These are phyloP conservation scores for Xyrichtys novacula DNA, from an alignment of 2,797 vertebrate genomes.

Conservation along the genomic window DNA sequence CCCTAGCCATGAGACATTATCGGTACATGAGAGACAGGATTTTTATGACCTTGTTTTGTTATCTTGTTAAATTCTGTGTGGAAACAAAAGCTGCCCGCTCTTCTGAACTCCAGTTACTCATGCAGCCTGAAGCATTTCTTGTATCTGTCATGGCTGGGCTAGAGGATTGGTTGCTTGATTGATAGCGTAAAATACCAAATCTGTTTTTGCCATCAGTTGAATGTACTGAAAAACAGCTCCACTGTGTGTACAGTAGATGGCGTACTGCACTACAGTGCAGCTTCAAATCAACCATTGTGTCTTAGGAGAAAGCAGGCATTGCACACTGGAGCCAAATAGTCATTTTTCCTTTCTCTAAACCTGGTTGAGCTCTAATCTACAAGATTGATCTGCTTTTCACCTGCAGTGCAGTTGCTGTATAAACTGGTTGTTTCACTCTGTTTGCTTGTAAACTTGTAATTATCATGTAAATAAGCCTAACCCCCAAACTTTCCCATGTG, in stretches of 20 bases:
- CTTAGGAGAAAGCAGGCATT: constrained; percentile 64
- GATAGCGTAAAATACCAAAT: constrained; percentile 45
- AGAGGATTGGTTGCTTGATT: constrained; percentile 19
- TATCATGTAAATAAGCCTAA: constrained; percentile 74
- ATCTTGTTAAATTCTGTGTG: constrained; percentile 6
- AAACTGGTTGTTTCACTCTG: constrained; percentile 35
- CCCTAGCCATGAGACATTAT: constrained; percentile 10
- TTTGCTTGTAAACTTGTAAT: constrained; percentile 72
- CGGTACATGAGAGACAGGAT: constrained; percentile 13
- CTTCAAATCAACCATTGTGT: constrained; percentile 72
- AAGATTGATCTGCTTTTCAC: constrained; percentile 32
- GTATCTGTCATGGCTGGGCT: constrained; percentile 25
- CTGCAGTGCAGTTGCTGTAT: constrained; percentile 46
- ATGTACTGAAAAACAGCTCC: constrained; percentile 72
- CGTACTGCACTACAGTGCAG: constrained; percentile 46
- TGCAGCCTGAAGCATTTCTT: constrained; percentile 40
- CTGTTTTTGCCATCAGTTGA: constrained; percentile 57
- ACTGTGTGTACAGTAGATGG: constrained; percentile 63
- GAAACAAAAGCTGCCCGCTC: constrained; percentile 18
- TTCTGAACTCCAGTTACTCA: constrained; percentile 19
- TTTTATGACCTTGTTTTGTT: neutral
- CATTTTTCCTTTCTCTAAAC: constrained; percentile 5
- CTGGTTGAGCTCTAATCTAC: constrained; percentile 25
- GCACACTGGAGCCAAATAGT: constrained; percentile 60
- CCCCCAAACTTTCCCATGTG: constrained; percentile 10